Conservation (phyloP, 1,140 invertebrate genomes). For the Platyscapa corneri region DNA sequence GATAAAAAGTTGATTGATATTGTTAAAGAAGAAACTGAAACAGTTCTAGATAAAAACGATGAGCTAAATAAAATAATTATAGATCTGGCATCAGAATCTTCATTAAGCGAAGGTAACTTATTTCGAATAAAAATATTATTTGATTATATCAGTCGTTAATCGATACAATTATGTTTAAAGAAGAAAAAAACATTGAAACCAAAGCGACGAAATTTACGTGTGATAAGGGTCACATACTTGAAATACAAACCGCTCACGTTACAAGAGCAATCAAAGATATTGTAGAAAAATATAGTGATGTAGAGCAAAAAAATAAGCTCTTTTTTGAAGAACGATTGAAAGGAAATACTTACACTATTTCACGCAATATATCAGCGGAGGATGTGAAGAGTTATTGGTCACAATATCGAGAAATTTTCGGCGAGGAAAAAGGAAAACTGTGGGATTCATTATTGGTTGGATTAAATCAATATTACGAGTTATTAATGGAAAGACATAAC, state of each 20-base stretch:
- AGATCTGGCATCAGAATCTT: background rate
- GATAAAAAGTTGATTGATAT: constrained; percentile 49
- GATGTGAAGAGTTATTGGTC: constrained; percentile 76
- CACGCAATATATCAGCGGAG: constrained; percentile 68
- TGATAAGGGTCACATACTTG: constrained; percentile 72
- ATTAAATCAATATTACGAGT: constrained; percentile 75
- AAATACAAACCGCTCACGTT: constrained; percentile 76
- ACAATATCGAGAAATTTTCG: constrained; percentile 71
- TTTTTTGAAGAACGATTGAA: constrained; percentile 56
- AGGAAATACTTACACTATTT: constrained; percentile 67
- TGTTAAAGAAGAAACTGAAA: constrained; percentile 48
- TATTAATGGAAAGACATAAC: constrained; percentile 74
- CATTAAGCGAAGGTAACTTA: constrained; percentile 14
- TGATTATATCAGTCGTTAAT: background rate
- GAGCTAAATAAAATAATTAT: background rate
- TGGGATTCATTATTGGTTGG: constrained; percentile 76
- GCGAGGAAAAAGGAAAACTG: constrained; percentile 69
- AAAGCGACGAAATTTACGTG: constrained; percentile 55
- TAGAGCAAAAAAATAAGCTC: constrained; percentile 59
- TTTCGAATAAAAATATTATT: background rate
- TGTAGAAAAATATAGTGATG: constrained; percentile 67
- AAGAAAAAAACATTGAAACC: background rate
- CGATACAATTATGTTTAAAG: background rate
- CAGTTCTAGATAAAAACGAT: background rate
- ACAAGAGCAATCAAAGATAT: constrained; percentile 75